Evolutionary conservation across 2,888 invertebrate genomes (phyloP).

Genomic region (Mellilla xanthometata): DNA sequence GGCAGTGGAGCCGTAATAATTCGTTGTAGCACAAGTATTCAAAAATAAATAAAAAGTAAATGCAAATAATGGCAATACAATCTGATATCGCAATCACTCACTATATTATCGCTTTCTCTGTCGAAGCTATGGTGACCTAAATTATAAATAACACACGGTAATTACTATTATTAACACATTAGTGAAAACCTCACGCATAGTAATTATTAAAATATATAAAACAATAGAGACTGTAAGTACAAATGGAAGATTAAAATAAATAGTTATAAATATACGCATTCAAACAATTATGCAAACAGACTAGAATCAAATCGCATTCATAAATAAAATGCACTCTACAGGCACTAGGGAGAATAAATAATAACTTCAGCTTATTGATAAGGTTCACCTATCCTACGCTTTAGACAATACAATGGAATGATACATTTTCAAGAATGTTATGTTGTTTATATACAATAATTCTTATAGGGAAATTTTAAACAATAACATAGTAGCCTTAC

Average conservation of each 20-base stretch:
- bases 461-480: slow-evolving; percentile 38
- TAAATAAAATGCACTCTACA: slow-evolving; percentile 33
- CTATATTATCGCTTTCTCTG: slow-evolving; percentile 39
- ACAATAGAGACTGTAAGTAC: slow-evolving; percentile 55
- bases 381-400: slow-evolving; percentile 75
- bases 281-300: slow-evolving; percentile 69
- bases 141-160: slow-evolving; percentile 42
- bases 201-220: slow-evolving; percentile 47
- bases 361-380: slow-evolving; percentile 56
- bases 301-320: slow-evolving; percentile 34
- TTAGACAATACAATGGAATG: slow-evolving; percentile 80
- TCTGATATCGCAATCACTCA: slow-evolving; percentile 53
- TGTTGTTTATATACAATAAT: slow-evolving; percentile 56
- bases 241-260: slow-evolving; percentile 57
- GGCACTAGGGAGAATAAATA: slow-evolving; percentile 24
- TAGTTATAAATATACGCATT: slow-evolving; percentile 57
- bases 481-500: slow-evolving; percentile 19
- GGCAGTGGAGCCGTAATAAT: slow-evolving; percentile 52
- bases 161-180: slow-evolving; percentile 47
- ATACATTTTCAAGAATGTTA: slow-evolving; percentile 80
- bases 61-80: slow-evolving; percentile 79
- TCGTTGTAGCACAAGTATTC: slow-evolving; percentile 62
- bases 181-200: slow-evolving; percentile 57
- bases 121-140: slow-evolving; percentile 49
- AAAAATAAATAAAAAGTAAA: slow-evolving; percentile 71